phyloP scores from a whole-genome alignment of 2,797 vertebrate genomes.

The Scyliorhinus canicula region DNA sequence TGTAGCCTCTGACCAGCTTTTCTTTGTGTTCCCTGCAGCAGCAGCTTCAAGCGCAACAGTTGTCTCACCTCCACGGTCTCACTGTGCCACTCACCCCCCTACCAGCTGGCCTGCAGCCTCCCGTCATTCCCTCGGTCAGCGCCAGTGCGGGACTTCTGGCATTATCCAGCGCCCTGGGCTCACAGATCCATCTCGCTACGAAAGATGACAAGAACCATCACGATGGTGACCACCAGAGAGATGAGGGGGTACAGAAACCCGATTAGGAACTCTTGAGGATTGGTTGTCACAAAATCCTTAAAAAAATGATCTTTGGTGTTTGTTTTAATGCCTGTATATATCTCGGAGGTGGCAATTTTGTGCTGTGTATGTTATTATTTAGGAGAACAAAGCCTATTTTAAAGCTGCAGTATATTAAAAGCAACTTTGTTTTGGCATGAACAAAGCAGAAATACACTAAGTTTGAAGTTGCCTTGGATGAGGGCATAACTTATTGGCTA shows the following conservation, averaged over 20 bases:
- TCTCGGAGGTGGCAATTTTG: constrained; percentile 38
- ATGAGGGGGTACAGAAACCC: constrained; percentile 86
- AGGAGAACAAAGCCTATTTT: constrained; percentile 33
- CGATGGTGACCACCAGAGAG: constrained; percentile 79
- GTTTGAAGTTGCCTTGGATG: constrained; percentile 7
- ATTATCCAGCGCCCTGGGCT: constrained; percentile 82
- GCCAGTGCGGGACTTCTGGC: constrained; percentile 87
- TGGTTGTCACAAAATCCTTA: neutral
- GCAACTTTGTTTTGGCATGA: constrained; percentile 34
- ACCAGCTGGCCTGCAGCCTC: constrained; percentile 85
- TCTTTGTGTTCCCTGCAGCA: constrained; percentile 69
- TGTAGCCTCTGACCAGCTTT: neutral
- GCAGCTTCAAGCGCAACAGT: constrained; percentile 98
- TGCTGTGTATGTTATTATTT: constrained; percentile 38
- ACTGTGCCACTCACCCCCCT: constrained; percentile 87
- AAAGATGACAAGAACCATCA: constrained; percentile 93
- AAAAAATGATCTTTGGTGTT: constrained; percentile 36
- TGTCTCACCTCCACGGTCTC: constrained; percentile 94
- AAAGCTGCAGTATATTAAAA: constrained; percentile 34
- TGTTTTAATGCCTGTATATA: constrained; percentile 38
- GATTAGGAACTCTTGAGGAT: constrained; percentile 62
- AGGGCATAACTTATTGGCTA: constrained; percentile 30
- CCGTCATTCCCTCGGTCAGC: constrained; percentile 78
- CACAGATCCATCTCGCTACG: constrained; percentile 90
- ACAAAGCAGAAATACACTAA: constrained; percentile 27